A percentile compares a stretch with the other conserved stretches of the same genome.
Conservation (phyloP, 2,113 vertebrate genomes). For the Zootoca vivipara region DNA sequence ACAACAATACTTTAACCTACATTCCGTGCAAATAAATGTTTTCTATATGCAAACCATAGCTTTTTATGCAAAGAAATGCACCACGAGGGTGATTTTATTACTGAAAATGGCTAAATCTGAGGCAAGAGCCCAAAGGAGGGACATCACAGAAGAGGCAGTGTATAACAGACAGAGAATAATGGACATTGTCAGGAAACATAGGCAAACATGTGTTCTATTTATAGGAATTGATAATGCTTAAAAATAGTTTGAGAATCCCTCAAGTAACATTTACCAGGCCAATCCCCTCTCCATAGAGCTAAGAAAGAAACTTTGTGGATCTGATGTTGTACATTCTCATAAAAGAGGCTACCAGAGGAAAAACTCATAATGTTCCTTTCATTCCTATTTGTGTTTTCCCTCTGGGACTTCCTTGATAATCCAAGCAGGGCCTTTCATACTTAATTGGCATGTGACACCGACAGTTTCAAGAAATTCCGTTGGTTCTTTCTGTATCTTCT, state of each 20-base stretch:
- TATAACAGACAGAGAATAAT: neutral
- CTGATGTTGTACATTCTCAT: neutral
- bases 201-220: neutral
- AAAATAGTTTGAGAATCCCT: neutral
- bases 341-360: neutral
- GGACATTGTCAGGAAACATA: neutral
- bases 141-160: neutral
- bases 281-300: neutral
- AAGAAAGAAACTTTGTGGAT: neutral
- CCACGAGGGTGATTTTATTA: neutral
- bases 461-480: neutral
- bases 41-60: neutral
- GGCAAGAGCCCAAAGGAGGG: neutral
- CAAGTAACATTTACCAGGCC: neutral
- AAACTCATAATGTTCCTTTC: rapidly evolving
- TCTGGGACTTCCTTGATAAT: neutral
- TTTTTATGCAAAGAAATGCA: neutral
- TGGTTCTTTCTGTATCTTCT: neutral
- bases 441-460: neutral
- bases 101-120: neutral
- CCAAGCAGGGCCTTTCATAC: neutral
- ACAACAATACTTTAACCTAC: neutral
- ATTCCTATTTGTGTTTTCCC: neutral
- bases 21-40: neutral
- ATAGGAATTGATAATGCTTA: neutral